phyloP scores from a whole-genome alignment of 2,888 invertebrate species.

The Camponotus fellah region DNA sequence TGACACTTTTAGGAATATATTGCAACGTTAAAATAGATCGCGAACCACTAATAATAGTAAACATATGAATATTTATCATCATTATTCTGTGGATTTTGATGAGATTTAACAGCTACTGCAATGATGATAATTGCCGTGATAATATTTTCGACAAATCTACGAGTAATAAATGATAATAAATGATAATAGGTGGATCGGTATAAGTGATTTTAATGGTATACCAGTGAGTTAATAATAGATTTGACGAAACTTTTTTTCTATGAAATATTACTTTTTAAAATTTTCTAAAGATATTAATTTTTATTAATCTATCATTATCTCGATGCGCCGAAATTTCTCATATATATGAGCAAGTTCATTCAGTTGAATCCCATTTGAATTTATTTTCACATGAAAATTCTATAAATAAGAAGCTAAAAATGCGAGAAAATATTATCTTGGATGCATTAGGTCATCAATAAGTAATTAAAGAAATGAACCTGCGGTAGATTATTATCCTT shows the following conservation, averaged over 20 bases:
- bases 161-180: not conserved
- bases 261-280: not conserved
- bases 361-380: not conserved
- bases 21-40: slow-evolving; percentile 14
- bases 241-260: not conserved
- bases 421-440: not conserved
- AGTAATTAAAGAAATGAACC: slow-evolving; percentile 5
- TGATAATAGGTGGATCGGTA: not conserved
- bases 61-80: not conserved
- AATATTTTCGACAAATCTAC: not conserved
- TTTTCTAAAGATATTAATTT: not conserved
- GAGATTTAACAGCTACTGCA: not conserved
- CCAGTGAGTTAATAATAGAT: slow-evolving; percentile 25
- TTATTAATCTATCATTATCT: not conserved
- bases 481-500: too few species aligned
- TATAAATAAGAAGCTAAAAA: not conserved
- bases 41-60: slow-evolving; percentile 12
- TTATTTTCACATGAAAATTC: not conserved
- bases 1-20: not conserved
- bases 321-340: not conserved
- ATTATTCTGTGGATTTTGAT: not conserved
- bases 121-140: not conserved
- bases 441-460: not conserved
- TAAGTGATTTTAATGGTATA: not conserved
- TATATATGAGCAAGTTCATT: not conserved